Evolutionary conservation across 2,113 vertebrate species (phyloP).

Genomic region (Notarius quadriscutis): DNA sequence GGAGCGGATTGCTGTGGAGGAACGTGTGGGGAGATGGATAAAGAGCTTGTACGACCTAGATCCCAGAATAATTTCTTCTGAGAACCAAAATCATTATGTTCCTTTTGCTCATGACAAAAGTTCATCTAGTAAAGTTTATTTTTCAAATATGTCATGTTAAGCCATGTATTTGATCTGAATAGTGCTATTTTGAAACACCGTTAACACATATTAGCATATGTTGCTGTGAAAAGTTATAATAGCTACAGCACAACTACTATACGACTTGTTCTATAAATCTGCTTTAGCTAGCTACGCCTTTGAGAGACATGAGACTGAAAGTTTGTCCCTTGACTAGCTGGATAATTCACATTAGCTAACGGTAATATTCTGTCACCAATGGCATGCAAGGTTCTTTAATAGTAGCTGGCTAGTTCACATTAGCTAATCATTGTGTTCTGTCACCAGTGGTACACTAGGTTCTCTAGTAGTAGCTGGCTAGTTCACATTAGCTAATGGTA

Average conservation of each 20-base stretch:
- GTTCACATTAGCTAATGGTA: neutral
- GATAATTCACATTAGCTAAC: neutral
- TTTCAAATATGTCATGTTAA: neutral
- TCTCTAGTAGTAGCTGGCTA: too few species aligned
- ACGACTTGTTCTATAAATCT: neutral
- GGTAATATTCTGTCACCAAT: neutral
- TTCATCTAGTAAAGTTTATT: neutral
- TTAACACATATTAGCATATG: neutral
- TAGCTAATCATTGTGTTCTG: neutral
- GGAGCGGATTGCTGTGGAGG: neutral
- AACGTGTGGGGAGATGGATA: neutral
- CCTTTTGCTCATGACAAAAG: neutral
- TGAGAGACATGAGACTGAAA: neutral
- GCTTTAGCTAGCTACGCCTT: neutral
- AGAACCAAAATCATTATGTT: neutral
- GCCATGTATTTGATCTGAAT: neutral
- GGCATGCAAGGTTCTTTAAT: neutral
- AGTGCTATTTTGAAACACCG: neutral
- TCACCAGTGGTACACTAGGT: too few species aligned
- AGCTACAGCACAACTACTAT: neutral
- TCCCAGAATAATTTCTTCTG: neutral
- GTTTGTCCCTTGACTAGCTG: neutral
- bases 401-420: neutral
- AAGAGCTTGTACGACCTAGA: neutral
- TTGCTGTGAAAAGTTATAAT: neutral